Evolutionary conservation across 2,888 invertebrate genomes (phyloP).

Genomic region (Cosmia trapezina): DNA sequence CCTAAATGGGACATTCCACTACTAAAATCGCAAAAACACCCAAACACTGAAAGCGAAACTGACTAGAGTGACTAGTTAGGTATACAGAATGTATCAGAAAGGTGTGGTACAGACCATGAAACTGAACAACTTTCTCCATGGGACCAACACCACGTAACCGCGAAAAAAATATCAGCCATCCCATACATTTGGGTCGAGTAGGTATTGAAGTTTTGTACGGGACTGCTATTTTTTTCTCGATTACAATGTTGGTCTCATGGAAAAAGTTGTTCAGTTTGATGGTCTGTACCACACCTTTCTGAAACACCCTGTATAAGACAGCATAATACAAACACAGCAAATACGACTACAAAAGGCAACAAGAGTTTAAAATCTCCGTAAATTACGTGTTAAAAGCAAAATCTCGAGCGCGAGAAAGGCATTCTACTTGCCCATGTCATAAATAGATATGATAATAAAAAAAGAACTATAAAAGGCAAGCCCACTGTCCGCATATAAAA

Average conservation of each 20-base stretch:
- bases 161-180: too few relatives aligned
- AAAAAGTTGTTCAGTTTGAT: too few relatives aligned
- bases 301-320: not conserved
- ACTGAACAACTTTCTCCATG: too few relatives aligned
- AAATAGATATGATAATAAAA: conserved; percentile 67
- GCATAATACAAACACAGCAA: not conserved
- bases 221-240: too few relatives aligned
- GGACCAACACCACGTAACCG: too few relatives aligned
- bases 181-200: too few relatives aligned
- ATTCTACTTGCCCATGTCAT: conserved; percentile 53
- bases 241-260: too few relatives aligned
- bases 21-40: conserved; percentile 1
- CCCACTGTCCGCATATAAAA: conserved; percentile 53
- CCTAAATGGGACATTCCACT: not conserved
- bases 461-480: conserved; percentile 38
- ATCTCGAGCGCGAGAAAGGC: conserved; percentile 39
- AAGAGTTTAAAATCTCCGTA: conserved; percentile 23
- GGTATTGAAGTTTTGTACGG: too few relatives aligned
- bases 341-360: conserved; percentile 26
- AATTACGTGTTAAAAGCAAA: conserved; percentile 46
- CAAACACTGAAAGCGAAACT: conserved; percentile 20
- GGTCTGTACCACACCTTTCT: too few relatives aligned
- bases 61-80: not conserved
- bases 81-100: too few relatives aligned
- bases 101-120: too few relatives aligned